Conservation (phyloP, 1,140 invertebrate species). For the Nixonia krombeini region DNA sequence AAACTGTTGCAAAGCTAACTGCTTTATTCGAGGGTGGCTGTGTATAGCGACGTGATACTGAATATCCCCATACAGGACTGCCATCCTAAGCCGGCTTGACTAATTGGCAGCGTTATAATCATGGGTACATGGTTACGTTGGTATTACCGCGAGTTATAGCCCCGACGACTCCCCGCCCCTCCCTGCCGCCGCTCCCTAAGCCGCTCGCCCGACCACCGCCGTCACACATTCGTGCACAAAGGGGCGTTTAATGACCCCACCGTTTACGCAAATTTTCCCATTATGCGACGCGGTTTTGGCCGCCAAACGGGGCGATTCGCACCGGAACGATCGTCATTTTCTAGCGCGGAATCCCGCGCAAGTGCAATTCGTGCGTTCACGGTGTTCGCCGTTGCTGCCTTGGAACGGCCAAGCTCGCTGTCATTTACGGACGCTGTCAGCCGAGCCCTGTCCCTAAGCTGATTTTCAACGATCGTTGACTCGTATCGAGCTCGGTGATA, state of each 20-base stretch:
- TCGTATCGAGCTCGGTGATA: slow-evolving; percentile 13
- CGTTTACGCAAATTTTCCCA: slow-evolving; percentile 73
- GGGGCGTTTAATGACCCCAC: slow-evolving; percentile 67
- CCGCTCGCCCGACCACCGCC: slow-evolving; percentile 23
- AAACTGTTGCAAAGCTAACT: slow-evolving; percentile 19
- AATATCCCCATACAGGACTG: slow-evolving; percentile 57
- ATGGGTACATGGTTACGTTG: slow-evolving; percentile 72
- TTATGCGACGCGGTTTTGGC: slow-evolving; percentile 69
- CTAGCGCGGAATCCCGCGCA: slow-evolving; percentile 45
- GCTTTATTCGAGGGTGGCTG: slow-evolving; percentile 4
- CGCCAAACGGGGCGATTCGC: slow-evolving; percentile 61
- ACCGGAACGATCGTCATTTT: slow-evolving; percentile 60
- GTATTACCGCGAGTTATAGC: slow-evolving; percentile 73
- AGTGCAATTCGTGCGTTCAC: slow-evolving; percentile 42
- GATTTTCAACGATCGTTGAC: too few relatives aligned
- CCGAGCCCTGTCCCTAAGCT: slow-evolving; percentile 15
- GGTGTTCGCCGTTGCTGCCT: slow-evolving; percentile 28
- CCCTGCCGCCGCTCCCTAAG: slow-evolving; percentile 7
- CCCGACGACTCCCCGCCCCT: slow-evolving; percentile 44
- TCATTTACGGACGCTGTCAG: too few relatives aligned
- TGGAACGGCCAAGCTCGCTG: too few relatives aligned
- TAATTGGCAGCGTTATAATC: slow-evolving; percentile 73
- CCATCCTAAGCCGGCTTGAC: slow-evolving; percentile 71
- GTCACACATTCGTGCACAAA: slow-evolving; percentile 55
- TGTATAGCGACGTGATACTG: slow-evolving; percentile 25